Evolutionary conservation across 2,888 invertebrate species (phyloP).

Genomic region (Syritta pipiens): DNA sequence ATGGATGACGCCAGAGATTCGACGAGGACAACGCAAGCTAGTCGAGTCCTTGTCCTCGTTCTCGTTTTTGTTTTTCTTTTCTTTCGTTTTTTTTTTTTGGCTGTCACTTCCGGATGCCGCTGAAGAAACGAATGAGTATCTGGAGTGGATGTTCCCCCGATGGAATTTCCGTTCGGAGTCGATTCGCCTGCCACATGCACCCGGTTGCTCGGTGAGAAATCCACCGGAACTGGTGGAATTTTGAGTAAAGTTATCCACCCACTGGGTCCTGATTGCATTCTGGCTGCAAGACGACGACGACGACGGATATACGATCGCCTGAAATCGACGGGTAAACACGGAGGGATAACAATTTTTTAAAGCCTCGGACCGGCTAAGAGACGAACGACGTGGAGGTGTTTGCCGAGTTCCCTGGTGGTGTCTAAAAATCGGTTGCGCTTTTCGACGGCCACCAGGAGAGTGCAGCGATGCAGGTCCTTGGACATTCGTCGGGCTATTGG

Average conservation of each 20-base stretch:
- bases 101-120: slow-evolving; percentile 48
- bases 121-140: slow-evolving; percentile 48
- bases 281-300: slow-evolving; percentile 42
- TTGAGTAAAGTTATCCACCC: slow-evolving; percentile 34
- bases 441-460: too few relatives aligned
- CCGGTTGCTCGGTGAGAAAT: too few relatives aligned
- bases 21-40: slow-evolving; percentile 2
- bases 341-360: slow-evolving; percentile 46
- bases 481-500: too few relatives aligned
- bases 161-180: slow-evolving; percentile 39
- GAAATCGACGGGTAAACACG: slow-evolving; percentile 55
- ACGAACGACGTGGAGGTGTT: slow-evolving; percentile 5
- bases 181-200: too few relatives aligned
- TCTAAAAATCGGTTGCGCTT: too few relatives aligned
- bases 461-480: too few relatives aligned
- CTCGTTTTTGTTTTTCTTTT: neutral
- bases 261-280: slow-evolving; percentile 54
- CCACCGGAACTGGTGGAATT: slow-evolving; percentile 1
- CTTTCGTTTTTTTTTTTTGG: neutral
- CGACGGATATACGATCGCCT: slow-evolving; percentile 33
- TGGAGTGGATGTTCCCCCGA: slow-evolving; percentile 29
- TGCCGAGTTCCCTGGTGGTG: neutral
- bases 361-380: too few relatives aligned
- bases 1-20: slow-evolving; percentile 43
- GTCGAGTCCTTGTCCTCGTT: neutral